phyloP scores from a whole-genome alignment of 2,113 vertebrate species.

The Sinocyclocheilus rhinocerous region DNA sequence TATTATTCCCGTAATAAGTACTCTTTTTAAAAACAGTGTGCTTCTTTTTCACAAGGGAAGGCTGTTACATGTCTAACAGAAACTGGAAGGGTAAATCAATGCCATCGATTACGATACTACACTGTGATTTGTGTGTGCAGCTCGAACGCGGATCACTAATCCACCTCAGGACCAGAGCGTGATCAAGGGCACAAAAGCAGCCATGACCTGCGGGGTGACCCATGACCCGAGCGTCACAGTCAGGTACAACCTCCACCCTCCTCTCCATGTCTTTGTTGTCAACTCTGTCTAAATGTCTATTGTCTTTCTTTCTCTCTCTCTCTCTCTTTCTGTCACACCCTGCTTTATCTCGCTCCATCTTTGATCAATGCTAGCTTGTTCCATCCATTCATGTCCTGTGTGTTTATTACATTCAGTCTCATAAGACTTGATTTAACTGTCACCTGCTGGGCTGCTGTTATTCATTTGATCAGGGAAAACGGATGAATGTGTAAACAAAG shows the following conservation, averaged over 20 bases:
- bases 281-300: background rate
- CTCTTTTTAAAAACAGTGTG: background rate
- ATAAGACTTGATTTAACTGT: slow-evolving; percentile 73
- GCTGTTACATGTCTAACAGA: background rate
- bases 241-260: slow-evolving; percentile 74
- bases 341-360: background rate
- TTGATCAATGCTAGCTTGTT: background rate
- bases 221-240: slow-evolving; percentile 89
- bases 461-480: slow-evolving; percentile 77
- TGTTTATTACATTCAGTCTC: slow-evolving; percentile 51
- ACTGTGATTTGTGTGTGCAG: slow-evolving; percentile 70
- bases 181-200: slow-evolving; percentile 96
- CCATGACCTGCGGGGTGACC: slow-evolving; percentile 92
- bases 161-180: slow-evolving; percentile 94
- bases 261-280: background rate
- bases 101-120: background rate
- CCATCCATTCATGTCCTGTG: slow-evolving; percentile 15
- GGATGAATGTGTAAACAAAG: slow-evolving; percentile 80
- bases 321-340: background rate
- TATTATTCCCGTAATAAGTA: no score
- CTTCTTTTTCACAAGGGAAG: background rate
- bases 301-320: background rate
- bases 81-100: background rate
- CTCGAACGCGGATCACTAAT: slow-evolving; percentile 90
- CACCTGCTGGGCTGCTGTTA: slow-evolving; percentile 73